Evolutionary conservation across 2,888 invertebrate species (phyloP).

Genomic region (Ophraella communa): DNA sequence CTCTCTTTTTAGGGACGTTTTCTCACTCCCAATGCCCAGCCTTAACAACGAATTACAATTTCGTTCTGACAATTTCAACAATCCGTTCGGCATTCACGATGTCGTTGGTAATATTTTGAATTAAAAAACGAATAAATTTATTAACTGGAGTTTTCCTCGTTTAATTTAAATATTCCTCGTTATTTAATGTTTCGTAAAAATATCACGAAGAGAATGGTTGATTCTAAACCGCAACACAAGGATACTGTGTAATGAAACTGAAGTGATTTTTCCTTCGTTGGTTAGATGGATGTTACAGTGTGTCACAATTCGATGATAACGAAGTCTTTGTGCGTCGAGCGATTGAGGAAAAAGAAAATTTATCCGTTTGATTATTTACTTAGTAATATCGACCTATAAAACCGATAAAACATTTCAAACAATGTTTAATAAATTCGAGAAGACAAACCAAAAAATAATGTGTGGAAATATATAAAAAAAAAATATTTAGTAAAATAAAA

Average conservation of each 20-base stretch:
- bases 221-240: slow-evolving; percentile 8
- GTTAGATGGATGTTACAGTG: background rate
- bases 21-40: too few species aligned
- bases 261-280: background rate
- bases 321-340: too few species aligned
- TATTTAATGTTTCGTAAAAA: slow-evolving; percentile 6
- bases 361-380: too few species aligned
- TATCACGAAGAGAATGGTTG: slow-evolving; percentile 16
- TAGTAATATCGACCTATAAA: too few species aligned
- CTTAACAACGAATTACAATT: background rate
- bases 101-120: background rate
- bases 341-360: too few species aligned
- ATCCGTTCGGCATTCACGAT: background rate
- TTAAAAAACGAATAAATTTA: background rate
- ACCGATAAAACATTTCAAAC: too few species aligned
- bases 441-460: too few species aligned
- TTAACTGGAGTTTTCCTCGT: background rate
- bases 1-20: too few species aligned
- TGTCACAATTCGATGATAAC: background rate
- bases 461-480: too few species aligned
- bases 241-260: slow-evolving; percentile 5
- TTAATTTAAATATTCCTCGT: background rate
- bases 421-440: too few species aligned
- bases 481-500: too few species aligned
- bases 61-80: background rate